Evolutionary conservation across 37 sponge, comb jelly and placozoan genomes (phyloP).

Genomic region (Crambe crambe): DNA sequence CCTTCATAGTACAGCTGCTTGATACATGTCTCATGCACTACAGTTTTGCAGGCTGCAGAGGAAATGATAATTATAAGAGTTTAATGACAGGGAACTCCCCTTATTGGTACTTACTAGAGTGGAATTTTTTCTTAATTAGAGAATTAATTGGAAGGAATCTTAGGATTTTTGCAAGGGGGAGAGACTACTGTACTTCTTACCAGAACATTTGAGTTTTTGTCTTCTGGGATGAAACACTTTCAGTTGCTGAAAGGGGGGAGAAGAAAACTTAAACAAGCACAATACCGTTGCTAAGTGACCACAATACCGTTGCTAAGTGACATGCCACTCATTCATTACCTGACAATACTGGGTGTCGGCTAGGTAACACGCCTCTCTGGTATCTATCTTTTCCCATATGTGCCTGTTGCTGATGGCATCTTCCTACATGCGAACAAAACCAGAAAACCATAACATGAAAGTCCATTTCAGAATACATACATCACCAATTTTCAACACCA

Average conservation of each 20-base stretch:
- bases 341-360: conserved; percentile 57
- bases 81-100: too few relatives aligned
- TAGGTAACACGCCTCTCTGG: conserved; percentile 73
- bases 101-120: too few relatives aligned
- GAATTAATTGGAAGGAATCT: too few relatives aligned
- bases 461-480: too few relatives aligned
- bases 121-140: too few relatives aligned
- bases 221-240: conserved; percentile 38
- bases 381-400: conserved; percentile 51
- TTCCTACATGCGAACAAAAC: conserved; percentile 35
- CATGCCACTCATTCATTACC: too few relatives aligned
- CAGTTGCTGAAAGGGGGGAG: conserved; percentile 6
- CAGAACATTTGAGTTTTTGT: conserved; percentile 34
- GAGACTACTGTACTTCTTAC: conserved; percentile 2
- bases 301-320: too few relatives aligned
- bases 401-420: conserved; percentile 47
- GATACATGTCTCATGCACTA: conserved; percentile 66
- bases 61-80: not conserved
- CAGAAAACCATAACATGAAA: not conserved
- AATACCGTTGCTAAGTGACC: too few relatives aligned
- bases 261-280: too few relatives aligned
- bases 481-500: too few relatives aligned
- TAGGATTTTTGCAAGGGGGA: too few relatives aligned
- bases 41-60: conserved; percentile 61
- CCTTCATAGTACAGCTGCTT: conserved; percentile 43